A percentile compares a stretch with the other conserved stretches of the same genome.
These are phyloP conservation scores for Oreochromis tanganicae DNA, from an alignment of 2,113 vertebrate species.

Conservation along the genomic window DNA sequence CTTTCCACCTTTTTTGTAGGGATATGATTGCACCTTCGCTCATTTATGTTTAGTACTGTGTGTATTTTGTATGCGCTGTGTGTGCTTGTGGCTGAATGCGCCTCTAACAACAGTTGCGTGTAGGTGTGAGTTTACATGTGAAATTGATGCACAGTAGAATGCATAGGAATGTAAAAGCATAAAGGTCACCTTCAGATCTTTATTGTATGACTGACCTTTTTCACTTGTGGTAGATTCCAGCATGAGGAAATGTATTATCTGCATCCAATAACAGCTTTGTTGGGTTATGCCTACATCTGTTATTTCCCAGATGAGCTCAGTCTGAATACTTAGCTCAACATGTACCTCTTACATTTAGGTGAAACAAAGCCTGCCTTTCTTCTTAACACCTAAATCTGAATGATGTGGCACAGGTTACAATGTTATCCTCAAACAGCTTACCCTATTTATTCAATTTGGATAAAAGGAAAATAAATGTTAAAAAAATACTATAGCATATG, in stretches of 20 bases:
- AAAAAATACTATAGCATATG: neutral
- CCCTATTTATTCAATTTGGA: neutral
- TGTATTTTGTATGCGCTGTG: neutral
- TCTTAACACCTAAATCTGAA: neutral
- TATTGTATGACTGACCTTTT: neutral
- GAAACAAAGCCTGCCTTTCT: neutral
- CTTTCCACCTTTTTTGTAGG: neutral
- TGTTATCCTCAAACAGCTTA: neutral
- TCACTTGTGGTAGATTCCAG: neutral
- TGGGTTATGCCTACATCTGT: neutral
- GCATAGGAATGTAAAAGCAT: neutral
- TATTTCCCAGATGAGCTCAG: neutral
- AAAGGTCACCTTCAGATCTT: conserved; percentile 4
- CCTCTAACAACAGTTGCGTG: neutral
- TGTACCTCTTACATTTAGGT: neutral
- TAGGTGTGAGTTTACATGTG: neutral
- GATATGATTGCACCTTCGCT: neutral
- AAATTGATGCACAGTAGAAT: neutral
- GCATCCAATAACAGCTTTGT: neutral
- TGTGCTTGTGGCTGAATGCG: neutral
- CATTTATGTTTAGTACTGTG: neutral
- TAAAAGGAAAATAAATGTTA: neutral
- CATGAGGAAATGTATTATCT: neutral
- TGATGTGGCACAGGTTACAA: neutral
- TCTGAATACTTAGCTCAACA: neutral